Evolutionary conservation across 1,140 invertebrate species (phyloP), one percentile per base, ranked within the genome.

Genomic region (Euwallacea fornicatus): DNA sequence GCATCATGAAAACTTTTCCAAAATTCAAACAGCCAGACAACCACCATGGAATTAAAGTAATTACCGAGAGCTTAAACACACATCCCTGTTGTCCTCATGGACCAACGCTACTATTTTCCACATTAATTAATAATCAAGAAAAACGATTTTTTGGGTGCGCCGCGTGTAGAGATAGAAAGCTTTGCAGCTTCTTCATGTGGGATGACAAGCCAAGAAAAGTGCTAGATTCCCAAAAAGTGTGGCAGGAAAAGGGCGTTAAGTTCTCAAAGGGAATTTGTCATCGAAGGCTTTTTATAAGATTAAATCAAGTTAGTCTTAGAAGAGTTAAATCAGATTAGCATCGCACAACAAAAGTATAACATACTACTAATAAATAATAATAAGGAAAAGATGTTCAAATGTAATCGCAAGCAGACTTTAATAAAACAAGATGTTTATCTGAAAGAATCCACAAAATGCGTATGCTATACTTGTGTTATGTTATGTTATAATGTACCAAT

Each of bases 91-190:
- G 87, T 75, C 77, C 84, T 8, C 87, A 90, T 76, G 89, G 91
- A 10, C 91, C 91, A 66, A 88, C 89, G 21, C 81, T 93, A 67
- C 80, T 91, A 72, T 92, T 93, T 85, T 86, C 85, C 42, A 81
- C 81, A 73, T 78, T 78, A 63, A 72, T 75, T 7, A 66, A 83
- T 42, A 77, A 78, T 7, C 69, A 74, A 21, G 78, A 75, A 9
- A 68, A 73, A 6, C 78, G 74, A 70, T 94, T 89, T 81, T 95
- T 86, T 81, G 87, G 89, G 0, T 96, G 94, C 80, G 89, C 94
- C 2, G 91, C 91, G 2, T 93, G 89, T 77, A 85, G 93, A 68
- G 88, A 93, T 76, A 80, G 85, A 72, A 93, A 92, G 78, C 81
- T 89, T 0, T 95, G 93, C 76, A 83, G 84, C 6, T 90, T 93